Evolutionary conservation across 2,797 vertebrate species (phyloP).

Genomic region (Rhinella marina): DNA sequence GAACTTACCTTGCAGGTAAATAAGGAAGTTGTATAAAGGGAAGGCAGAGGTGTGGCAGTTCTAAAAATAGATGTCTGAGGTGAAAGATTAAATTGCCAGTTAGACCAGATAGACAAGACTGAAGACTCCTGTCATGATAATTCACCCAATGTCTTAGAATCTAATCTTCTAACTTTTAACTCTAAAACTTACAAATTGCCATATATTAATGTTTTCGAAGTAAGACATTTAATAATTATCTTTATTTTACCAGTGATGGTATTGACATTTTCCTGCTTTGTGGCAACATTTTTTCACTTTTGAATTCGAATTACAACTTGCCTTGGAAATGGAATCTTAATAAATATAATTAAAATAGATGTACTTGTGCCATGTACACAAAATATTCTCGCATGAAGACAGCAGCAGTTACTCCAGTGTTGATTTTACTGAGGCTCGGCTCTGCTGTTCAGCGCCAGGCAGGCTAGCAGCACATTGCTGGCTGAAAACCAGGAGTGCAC

Average conservation of each 20-base stretch:
- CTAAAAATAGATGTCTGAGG: slow-evolving; percentile 57
- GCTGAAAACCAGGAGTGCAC: no score
- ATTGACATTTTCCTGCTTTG: no score
- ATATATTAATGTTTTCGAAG: not conserved
- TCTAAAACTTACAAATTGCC: not conserved
- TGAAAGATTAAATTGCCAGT: slow-evolving; percentile 48
- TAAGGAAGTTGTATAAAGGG: slow-evolving; percentile 49
- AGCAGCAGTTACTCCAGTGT: no score
- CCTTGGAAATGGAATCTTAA: no score
- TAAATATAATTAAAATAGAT: no score
- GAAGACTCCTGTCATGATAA: not conserved
- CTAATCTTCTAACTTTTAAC: not conserved
- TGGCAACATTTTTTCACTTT: not conserved
- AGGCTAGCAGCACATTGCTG: no score
- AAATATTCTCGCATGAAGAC: no score
- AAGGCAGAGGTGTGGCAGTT: slow-evolving; percentile 25
- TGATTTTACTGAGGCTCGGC: no score
- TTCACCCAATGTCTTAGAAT: not conserved
- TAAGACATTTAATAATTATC: not conserved
- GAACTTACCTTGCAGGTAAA: slow-evolving; percentile 47
- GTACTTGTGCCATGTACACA: no score
- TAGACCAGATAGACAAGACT: slow-evolving; percentile 44
- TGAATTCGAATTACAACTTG: no score
- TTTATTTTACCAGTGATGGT: no score
- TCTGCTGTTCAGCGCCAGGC: no score